A percentile compares a stretch with the other conserved stretches of the same genome.
These are phyloP conservation scores for Eilema depressum DNA, from an alignment of 2,888 invertebrate genomes.

Conservation along the genomic window DNA sequence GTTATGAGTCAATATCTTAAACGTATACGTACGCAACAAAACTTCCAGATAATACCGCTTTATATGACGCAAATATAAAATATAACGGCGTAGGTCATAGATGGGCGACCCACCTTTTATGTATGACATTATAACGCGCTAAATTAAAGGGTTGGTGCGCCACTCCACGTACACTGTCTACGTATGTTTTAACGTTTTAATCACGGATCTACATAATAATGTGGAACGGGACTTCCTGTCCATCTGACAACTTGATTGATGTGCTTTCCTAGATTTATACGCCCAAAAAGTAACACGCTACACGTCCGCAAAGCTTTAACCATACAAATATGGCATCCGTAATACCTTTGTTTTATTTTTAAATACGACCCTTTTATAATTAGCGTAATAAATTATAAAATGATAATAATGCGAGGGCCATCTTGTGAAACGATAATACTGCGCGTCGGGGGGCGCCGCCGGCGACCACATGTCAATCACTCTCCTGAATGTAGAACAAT, in stretches of 20 bases:
- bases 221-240: constrained; percentile 80
- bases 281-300: constrained; percentile 79
- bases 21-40: constrained; percentile 39
- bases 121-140: constrained; percentile 54
- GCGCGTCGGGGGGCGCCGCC: constrained; percentile 80
- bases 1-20: constrained; percentile 53
- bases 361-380: constrained; percentile 84
- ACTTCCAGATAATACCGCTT: constrained; percentile 36
- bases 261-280: constrained; percentile 84
- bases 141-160: constrained; percentile 72
- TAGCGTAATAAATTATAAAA: constrained; percentile 87
- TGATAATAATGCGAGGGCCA: constrained; percentile 84
- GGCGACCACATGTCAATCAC: constrained; percentile 86
- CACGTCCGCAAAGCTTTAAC: constrained; percentile 80
- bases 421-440: constrained; percentile 82
- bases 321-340: constrained; percentile 75
- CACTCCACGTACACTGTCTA: constrained; percentile 76
- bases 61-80: constrained; percentile 37
- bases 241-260: constrained; percentile 86
- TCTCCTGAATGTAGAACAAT: constrained; percentile 85
- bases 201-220: constrained; percentile 85
- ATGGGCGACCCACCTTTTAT: constrained; percentile 47
- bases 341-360: constrained; percentile 85
- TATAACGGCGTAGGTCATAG: constrained; percentile 42
- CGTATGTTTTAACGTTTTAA: constrained; percentile 81